Conservation (phyloP, 1,140 invertebrate species). For the Ceratosolen solmsi region DNA sequence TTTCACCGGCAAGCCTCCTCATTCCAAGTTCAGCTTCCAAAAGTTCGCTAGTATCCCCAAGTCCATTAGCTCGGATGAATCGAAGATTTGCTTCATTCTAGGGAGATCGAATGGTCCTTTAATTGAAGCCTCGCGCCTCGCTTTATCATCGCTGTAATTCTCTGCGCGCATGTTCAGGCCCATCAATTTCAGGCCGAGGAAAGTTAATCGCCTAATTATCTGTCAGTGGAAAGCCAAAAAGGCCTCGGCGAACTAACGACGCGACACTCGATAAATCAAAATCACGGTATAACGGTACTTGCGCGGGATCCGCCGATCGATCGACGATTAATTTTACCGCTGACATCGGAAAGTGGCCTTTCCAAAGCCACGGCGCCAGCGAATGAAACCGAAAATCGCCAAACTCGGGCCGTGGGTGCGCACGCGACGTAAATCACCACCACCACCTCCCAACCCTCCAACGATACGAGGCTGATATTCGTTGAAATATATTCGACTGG, state of each 20-base stretch:
- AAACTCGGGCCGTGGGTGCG: too few relatives aligned
- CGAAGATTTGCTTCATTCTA: background rate
- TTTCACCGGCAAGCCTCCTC: background rate
- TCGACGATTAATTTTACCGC: background rate
- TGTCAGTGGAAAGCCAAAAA: background rate
- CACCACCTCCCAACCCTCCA: too few relatives aligned
- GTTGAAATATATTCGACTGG: too few relatives aligned
- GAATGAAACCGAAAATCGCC: background rate
- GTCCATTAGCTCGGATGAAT: background rate
- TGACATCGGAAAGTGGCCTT: background rate
- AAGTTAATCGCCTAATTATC: constrained; percentile 20
- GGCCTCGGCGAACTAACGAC: background rate
- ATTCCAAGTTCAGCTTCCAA: background rate
- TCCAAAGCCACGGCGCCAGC: background rate
- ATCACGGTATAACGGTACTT: background rate
- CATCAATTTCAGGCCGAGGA: background rate
- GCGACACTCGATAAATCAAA: constrained; percentile 22
- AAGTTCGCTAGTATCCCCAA: background rate
- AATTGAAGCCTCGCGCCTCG: background rate
- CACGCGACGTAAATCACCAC: too few relatives aligned
- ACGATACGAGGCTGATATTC: too few relatives aligned
- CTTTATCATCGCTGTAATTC: background rate
- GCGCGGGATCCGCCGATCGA: background rate
- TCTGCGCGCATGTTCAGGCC: background rate
- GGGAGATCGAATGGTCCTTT: background rate